Percentiles rank a stretch among this genome's conserved stretches.
Conservation (phyloP, 2,113 vertebrate species). For the Nymphicus hollandicus region DNA sequence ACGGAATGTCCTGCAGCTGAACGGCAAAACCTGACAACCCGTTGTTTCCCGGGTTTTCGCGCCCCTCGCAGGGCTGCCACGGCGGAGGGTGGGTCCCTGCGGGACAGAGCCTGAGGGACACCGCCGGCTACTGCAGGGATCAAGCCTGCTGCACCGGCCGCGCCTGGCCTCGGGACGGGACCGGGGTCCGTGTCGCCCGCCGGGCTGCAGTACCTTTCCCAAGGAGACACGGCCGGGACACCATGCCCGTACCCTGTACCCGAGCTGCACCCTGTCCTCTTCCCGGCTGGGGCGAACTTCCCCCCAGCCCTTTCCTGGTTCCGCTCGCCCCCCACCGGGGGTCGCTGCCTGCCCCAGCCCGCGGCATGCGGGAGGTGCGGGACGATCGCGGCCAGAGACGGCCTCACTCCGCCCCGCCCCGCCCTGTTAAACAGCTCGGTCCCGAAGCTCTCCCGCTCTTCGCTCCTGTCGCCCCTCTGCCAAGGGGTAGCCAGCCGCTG, state of each 20-base stretch:
- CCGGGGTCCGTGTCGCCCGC: neutral
- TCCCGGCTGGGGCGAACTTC: neutral
- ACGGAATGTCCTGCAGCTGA: neutral
- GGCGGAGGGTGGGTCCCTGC: neutral
- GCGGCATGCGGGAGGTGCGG: neutral
- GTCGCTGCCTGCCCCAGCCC: neutral
- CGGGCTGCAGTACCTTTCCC: rapidly evolving
- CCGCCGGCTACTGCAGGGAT: neutral
- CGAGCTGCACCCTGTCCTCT: neutral
- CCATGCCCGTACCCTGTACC: rapidly evolving
- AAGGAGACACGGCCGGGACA: rapidly evolving
- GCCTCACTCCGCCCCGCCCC: neutral
- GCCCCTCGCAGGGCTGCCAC: rapidly evolving
- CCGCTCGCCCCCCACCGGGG: neutral
- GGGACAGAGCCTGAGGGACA: neutral
- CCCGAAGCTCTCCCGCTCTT: too few relatives aligned
- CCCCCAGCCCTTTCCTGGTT: neutral
- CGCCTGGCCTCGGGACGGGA: rapidly evolving
- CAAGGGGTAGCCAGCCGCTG: neutral
- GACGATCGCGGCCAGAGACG: neutral
- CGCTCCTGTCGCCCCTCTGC: too few relatives aligned
- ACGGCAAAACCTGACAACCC: neutral
- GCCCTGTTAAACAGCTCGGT: neutral
- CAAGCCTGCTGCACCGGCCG: rapidly evolving
- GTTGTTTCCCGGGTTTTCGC: rapidly evolving